These are phyloP conservation scores for Myanophis thanlyinensis DNA, from an alignment of 2,113 vertebrate species.

Conservation along the genomic window DNA sequence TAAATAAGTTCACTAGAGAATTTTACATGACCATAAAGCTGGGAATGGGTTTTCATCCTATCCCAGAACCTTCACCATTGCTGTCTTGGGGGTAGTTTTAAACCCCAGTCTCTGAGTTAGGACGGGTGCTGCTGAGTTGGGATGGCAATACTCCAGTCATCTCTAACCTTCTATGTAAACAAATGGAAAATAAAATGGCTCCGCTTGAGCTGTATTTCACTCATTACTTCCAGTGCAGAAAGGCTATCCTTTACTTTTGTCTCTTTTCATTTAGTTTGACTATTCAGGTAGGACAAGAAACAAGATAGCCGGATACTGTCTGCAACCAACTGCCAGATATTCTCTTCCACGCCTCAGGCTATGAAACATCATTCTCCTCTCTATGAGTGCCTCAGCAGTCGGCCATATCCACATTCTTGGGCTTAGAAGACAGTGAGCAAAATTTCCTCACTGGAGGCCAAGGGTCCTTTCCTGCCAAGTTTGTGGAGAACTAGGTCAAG, in stretches of 20 bases:
- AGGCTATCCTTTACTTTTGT: neutral
- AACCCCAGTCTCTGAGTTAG: neutral
- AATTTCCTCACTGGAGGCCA: neutral
- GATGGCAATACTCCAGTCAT: neutral
- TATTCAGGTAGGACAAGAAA: neutral
- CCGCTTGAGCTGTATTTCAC: neutral
- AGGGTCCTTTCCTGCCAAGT: neutral
- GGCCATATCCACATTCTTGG: neutral
- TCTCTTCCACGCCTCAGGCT: neutral
- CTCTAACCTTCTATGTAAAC: neutral
- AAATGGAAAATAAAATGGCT: neutral
- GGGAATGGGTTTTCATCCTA: neutral
- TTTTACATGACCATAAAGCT: no score
- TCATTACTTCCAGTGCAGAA: neutral
- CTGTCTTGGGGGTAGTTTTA: neutral
- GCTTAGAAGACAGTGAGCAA: neutral
- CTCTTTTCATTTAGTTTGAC: neutral
- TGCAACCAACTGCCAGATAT: neutral
- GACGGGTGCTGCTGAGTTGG: neutral
- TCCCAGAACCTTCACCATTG: neutral
- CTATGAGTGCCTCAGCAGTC: no score
- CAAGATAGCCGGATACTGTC: neutral
- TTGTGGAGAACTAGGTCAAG: neutral
- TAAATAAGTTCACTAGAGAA: neutral
- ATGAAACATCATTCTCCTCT: neutral